Evolutionary conservation across 2,797 vertebrate genomes (phyloP).

Genomic region (Periophthalmus magnuspinnatus): DNA sequence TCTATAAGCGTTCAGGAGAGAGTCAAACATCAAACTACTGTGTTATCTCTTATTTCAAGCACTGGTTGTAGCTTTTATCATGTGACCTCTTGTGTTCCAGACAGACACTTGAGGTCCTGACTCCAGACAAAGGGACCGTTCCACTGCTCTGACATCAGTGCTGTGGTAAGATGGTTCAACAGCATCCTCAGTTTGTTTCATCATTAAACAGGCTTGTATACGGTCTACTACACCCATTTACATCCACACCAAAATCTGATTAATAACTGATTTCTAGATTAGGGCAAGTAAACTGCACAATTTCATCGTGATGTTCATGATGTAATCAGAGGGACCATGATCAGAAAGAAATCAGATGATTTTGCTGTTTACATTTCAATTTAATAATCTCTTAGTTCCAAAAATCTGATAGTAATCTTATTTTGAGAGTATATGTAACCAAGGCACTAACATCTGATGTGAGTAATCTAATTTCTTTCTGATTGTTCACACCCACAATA

Average conservation of each 20-base stretch:
- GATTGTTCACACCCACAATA: background rate
- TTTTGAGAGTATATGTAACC: background rate
- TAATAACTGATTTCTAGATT: no score
- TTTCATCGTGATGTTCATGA: no score
- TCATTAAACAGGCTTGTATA: background rate
- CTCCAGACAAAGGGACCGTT: constrained; percentile 1
- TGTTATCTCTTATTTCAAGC: background rate
- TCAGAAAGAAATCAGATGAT: no score
- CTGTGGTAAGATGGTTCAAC: background rate
- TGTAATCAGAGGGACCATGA: no score
- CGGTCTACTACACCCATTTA: background rate
- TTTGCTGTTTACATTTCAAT: no score
- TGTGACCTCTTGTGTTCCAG: background rate
- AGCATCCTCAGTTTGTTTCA: background rate
- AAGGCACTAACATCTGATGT: no score
- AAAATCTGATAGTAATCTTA: background rate
- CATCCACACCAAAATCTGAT: no score
- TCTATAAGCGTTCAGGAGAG: background rate
- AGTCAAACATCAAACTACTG: background rate
- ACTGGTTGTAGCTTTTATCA: background rate
- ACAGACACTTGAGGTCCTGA: constrained; percentile 10
- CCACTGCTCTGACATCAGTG: background rate
- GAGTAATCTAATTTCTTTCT: no score
- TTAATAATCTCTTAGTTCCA: no score
- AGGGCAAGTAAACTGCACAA: no score